These are phyloP conservation scores for Pampus argenteus DNA, from an alignment of 2,797 vertebrate species.

Conservation along the genomic window DNA sequence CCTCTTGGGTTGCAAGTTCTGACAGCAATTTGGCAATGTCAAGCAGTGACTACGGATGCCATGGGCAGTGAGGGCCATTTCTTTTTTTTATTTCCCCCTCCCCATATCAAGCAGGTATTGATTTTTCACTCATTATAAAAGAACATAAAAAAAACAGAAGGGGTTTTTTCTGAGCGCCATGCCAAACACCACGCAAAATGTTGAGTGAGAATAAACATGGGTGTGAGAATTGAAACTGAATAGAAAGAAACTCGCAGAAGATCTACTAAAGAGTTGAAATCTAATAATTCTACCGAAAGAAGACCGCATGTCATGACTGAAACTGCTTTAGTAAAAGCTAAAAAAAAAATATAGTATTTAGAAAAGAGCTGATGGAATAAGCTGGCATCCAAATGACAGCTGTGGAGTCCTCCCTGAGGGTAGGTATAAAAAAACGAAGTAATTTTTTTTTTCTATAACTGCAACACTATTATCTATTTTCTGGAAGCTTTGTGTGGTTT, in stretches of 20 bases:
- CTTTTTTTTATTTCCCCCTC: no score
- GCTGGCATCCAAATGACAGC: constrained; percentile 50
- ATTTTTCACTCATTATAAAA: constrained; percentile 76
- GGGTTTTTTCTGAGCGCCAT: constrained; percentile 59
- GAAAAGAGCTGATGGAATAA: constrained; percentile 41
- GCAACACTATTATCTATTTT: constrained; percentile 59
- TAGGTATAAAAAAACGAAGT: constrained; percentile 46
- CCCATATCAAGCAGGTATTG: constrained; percentile 74
- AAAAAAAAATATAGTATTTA: constrained; percentile 27
- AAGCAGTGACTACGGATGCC: constrained; percentile 51
- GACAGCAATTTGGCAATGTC: constrained; percentile 78
- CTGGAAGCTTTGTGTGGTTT: constrained; percentile 51
- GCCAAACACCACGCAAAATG: constrained; percentile 71
- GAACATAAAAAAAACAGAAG: constrained; percentile 78
- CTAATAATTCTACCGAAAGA: constrained; percentile 9
- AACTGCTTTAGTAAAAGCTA: background rate
- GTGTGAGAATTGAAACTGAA: constrained; percentile 31
- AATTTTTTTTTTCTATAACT: constrained; percentile 39
- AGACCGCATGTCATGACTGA: background rate
- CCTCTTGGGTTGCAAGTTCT: constrained; percentile 69
- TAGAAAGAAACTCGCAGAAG: constrained; percentile 14
- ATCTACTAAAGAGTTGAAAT: constrained; percentile 32
- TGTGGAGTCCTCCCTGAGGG: constrained; percentile 48
- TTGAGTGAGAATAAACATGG: constrained; percentile 41
- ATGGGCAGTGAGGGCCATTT: constrained; percentile 70